Conservation (phyloP, 2,797 vertebrate species). For the Pempheris klunzingeri region DNA sequence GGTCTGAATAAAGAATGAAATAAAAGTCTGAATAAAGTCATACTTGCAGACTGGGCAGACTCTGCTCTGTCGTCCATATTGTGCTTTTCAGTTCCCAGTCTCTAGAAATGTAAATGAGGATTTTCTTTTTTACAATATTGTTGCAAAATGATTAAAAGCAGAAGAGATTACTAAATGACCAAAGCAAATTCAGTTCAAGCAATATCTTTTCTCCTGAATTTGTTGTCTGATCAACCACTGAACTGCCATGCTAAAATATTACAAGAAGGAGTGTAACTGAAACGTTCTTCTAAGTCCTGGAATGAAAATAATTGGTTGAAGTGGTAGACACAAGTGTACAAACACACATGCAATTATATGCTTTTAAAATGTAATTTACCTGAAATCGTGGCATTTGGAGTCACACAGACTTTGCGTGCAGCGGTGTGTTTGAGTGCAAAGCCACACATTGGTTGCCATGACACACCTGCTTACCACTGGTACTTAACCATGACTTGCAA, state of each 20-base stretch:
- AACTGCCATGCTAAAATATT: slow-evolving; percentile 70
- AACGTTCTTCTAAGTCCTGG: background rate
- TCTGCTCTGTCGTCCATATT: slow-evolving; percentile 74
- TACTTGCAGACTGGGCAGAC: slow-evolving; percentile 76
- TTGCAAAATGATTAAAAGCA: background rate
- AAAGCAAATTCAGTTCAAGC: background rate
- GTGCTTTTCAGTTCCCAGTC: slow-evolving; percentile 85
- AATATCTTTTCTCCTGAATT: slow-evolving; percentile 18
- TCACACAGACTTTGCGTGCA: slow-evolving; percentile 17
- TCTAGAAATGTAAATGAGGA: slow-evolving; percentile 74
- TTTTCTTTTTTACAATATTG: background rate
- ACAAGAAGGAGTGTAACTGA: background rate
- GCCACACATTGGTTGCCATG: slow-evolving; percentile 72
- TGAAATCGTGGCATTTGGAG: slow-evolving; percentile 36
- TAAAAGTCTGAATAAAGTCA: too few relatives aligned
- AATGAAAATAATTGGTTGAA: background rate
- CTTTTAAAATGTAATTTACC: slow-evolving; percentile 24
- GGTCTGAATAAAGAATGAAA: too few relatives aligned
- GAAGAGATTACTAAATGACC: background rate
- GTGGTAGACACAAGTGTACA: slow-evolving; percentile 12
- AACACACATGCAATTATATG: background rate
- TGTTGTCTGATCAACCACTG: slow-evolving; percentile 85
- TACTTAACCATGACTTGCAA: slow-evolving; percentile 7
- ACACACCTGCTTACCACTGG: slow-evolving; percentile 52
- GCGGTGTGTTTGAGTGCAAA: slow-evolving; percentile 34